Conservation (phyloP, 2,888 invertebrate species). For the Gandaritis pyraliata region DNA sequence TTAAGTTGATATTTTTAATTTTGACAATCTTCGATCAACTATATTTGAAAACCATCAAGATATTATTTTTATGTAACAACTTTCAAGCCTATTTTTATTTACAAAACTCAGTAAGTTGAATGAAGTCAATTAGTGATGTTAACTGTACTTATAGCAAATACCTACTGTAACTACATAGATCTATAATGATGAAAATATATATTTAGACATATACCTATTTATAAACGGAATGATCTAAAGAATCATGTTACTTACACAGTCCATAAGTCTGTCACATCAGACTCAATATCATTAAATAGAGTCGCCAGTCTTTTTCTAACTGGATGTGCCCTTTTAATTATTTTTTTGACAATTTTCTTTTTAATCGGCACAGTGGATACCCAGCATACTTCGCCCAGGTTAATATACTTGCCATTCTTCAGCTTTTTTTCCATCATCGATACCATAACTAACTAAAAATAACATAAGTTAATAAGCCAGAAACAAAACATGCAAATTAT, state of each 20-base stretch:
- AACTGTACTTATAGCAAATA: neutral
- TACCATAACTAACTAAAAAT: constrained; percentile 21
- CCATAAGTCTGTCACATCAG: constrained; percentile 50
- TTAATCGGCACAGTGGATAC: constrained; percentile 80
- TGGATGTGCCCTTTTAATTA: constrained; percentile 63
- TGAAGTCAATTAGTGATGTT: neutral
- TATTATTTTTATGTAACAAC: no score
- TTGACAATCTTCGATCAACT: no score
- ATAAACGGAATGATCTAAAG: constrained; percentile 6
- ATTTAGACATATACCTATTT: neutral
- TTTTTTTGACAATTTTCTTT: constrained; percentile 54
- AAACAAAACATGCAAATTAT: constrained; percentile 11
- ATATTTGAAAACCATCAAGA: no score
- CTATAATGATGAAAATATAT: neutral
- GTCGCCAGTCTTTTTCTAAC: constrained; percentile 63
- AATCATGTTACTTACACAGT: constrained; percentile 31
- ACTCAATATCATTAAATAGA: constrained; percentile 45
- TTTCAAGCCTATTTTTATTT: no score
- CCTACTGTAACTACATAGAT: neutral
- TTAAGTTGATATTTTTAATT: no score
- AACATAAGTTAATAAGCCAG: constrained; percentile 13
- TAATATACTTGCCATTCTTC: constrained; percentile 50
- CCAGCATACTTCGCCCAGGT: constrained; percentile 86
- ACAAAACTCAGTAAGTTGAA: no score
- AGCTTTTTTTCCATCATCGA: constrained; percentile 13